phyloP scores from a whole-genome alignment of 2,888 invertebrate species.

The Agonum fuliginosum region DNA sequence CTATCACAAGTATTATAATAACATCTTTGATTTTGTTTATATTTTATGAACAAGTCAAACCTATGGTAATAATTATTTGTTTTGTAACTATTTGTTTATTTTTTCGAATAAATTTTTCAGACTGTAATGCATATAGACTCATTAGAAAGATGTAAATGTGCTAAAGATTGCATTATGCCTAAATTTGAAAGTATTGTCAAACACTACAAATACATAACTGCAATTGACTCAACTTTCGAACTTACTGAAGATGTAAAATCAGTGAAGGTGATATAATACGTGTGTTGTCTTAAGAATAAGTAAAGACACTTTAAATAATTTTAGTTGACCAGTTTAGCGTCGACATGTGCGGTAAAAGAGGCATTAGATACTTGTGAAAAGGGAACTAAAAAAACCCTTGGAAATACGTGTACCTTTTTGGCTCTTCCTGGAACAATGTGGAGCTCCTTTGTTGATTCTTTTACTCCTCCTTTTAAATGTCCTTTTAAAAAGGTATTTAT shows the following conservation, averaged over 20 bases:
- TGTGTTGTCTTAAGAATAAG: neutral
- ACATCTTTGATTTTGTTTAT: too few relatives aligned
- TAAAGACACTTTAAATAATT: too few relatives aligned
- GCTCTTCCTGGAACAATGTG: slow-evolving; percentile 9
- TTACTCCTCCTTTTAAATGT: slow-evolving; percentile 1
- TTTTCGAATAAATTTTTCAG: too few relatives aligned
- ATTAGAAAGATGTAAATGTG: too few relatives aligned
- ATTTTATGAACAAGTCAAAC: too few relatives aligned
- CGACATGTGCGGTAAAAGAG: slow-evolving; percentile 8
- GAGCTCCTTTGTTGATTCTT: neutral
- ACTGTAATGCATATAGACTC: too few relatives aligned
- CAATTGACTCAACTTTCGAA: neutral
- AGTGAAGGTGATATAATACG: neutral
- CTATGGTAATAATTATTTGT: too few relatives aligned
- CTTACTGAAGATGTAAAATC: neutral
- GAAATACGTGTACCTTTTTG: neutral
- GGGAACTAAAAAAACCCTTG: neutral
- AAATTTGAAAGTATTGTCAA: neutral
- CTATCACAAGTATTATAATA: too few relatives aligned
- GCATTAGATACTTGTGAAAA: slow-evolving; percentile 26
- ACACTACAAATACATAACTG: neutral
- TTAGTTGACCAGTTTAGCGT: neutral
- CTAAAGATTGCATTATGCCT: too few relatives aligned
- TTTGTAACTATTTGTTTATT: too few relatives aligned
- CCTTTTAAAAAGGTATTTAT: slow-evolving; percentile 4